Conservation (phyloP, 2,113 vertebrate genomes). For the Puma concolor region DNA sequence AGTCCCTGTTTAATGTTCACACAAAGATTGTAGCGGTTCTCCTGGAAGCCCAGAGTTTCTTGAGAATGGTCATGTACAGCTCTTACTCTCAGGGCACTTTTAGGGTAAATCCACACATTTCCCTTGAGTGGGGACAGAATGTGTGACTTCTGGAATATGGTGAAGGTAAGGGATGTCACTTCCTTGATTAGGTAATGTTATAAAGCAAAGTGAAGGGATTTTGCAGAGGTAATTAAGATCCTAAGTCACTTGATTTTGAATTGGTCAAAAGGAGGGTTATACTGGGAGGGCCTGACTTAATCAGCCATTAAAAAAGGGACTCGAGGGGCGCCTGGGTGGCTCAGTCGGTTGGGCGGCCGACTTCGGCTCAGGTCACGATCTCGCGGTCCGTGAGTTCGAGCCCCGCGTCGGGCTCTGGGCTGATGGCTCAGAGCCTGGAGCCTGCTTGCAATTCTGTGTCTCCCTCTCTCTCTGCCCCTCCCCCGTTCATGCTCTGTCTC, state of each 20-base stretch:
- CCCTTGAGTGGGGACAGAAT: neutral
- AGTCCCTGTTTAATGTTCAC: neutral
- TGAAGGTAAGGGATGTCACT: neutral
- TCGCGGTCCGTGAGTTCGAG: too few species aligned
- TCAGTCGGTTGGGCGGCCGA: too few species aligned
- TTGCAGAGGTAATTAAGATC: neutral
- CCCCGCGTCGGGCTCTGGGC: too few species aligned
- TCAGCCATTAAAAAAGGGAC: neutral
- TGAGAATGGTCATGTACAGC: neutral
- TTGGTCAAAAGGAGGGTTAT: neutral
- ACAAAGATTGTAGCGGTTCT: neutral
- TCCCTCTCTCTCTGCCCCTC: too few species aligned
- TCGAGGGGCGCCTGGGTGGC: too few species aligned
- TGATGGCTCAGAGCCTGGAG: too few species aligned
- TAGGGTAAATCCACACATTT: neutral
- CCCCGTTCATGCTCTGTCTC: too few species aligned
- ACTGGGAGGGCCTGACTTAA: neutral
- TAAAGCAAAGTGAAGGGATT: neutral
- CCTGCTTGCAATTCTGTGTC: too few species aligned
- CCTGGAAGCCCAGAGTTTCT: neutral
- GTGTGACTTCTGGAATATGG: neutral
- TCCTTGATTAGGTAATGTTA: neutral
- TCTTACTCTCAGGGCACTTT: neutral
- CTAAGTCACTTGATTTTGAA: neutral
- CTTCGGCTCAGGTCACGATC: too few species aligned